Percentiles rank a stretch among this genome's conserved stretches.
Evolutionary conservation across 2,888 invertebrate genomes (phyloP).

Genomic region (Ramazzottius varieornatus): DNA sequence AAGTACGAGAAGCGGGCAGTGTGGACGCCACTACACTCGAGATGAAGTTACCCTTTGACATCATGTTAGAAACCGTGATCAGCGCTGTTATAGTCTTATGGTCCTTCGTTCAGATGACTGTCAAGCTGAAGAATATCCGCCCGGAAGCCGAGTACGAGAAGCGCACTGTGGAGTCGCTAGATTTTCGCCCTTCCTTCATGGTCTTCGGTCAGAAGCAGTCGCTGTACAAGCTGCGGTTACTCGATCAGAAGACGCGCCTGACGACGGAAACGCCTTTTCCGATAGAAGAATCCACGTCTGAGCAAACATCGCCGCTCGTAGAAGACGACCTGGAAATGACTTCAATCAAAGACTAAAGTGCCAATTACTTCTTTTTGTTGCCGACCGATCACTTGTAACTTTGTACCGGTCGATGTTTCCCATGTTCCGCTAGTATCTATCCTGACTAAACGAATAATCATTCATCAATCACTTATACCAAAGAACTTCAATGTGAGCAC

Average conservation of each 20-base stretch:
- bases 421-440: too few species aligned
- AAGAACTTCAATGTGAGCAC: too few species aligned
- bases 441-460: too few species aligned
- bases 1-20: neutral
- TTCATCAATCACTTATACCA: too few species aligned
- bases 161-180: neutral
- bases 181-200: constrained; percentile 1
- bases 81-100: neutral
- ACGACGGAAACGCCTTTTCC: neutral
- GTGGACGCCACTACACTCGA: neutral
- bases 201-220: neutral
- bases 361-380: too few species aligned
- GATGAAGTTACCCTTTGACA: neutral
- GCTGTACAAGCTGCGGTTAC: neutral
- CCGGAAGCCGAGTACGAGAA: constrained; percentile 1
- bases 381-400: too few species aligned
- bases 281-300: neutral
- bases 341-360: too few species aligned
- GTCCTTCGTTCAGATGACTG: neutral
- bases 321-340: too few species aligned
- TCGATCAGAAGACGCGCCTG: neutral
- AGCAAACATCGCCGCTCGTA: too few species aligned
- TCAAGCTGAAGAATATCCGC: constrained; percentile 1
- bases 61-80: neutral
- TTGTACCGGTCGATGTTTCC: too few species aligned